Evolutionary conservation across 2,888 invertebrate genomes (phyloP).

Genomic region (Ormyrus thymus): DNA sequence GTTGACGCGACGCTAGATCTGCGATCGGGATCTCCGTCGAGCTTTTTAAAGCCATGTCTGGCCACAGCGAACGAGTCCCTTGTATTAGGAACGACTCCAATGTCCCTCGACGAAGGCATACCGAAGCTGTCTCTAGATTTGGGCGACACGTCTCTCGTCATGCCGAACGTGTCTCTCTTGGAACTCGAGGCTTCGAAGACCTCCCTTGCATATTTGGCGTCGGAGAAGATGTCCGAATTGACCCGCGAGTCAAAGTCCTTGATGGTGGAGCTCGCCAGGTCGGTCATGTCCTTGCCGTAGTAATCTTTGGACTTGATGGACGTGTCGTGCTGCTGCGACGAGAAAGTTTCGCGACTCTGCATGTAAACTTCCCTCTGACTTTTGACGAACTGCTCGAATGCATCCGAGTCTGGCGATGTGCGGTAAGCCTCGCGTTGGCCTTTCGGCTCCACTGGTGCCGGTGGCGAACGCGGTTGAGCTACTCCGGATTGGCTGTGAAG

Average conservation of each 20-base stretch:
- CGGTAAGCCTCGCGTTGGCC: conserved; percentile 68
- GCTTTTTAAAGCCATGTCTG: conserved; percentile 77
- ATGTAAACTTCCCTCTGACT: conserved; percentile 72
- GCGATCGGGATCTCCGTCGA: conserved; percentile 83
- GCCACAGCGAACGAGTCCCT: conserved; percentile 71
- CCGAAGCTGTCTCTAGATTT: conserved; percentile 73
- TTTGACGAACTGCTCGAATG: conserved; percentile 70
- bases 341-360: conserved; percentile 71
- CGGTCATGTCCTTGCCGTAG: conserved; percentile 69
- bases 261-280: conserved; percentile 66
- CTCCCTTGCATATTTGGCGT: conserved; percentile 71
- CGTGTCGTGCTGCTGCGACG: conserved; percentile 66
- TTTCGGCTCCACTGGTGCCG: conserved; percentile 81
- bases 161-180: conserved; percentile 71
- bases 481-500: conserved; percentile 73
- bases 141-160: conserved; percentile 71
- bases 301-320: conserved; percentile 56
- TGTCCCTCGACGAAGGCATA: conserved; percentile 72
- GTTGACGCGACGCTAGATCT: conserved; percentile 83
- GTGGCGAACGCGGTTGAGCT: conserved; percentile 80
- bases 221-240: conserved; percentile 70
- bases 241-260: conserved; percentile 69
- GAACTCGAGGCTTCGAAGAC: conserved; percentile 70
- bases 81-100: conserved; percentile 73
- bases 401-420: conserved; percentile 71